Evolutionary conservation across 2,888 invertebrate genomes (phyloP).

Genomic region (Neria commutata): DNA sequence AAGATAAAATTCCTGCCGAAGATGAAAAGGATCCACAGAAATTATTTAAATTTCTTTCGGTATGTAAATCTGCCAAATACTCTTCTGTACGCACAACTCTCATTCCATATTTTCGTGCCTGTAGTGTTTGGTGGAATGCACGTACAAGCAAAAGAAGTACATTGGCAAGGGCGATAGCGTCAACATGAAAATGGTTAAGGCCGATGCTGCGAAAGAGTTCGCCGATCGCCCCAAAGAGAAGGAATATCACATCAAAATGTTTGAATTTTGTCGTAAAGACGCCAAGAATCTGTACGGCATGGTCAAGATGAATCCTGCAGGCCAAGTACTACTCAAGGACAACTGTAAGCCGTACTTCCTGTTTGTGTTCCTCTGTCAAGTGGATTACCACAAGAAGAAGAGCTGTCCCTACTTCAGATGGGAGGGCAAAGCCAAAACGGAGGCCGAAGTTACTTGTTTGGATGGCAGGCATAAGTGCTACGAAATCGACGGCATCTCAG

Average conservation of each 20-base stretch:
- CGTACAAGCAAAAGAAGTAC: conserved; percentile 45
- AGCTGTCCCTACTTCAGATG: conserved; percentile 46
- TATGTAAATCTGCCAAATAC: conserved; percentile 17
- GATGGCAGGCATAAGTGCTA: conserved; percentile 37
- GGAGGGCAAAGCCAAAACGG: conserved; percentile 25
- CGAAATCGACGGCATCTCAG: conserved; percentile 36
- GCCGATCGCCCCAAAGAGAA: conserved; percentile 39
- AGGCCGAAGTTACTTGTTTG: conserved; percentile 24
- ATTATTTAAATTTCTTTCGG: conserved; percentile 40
- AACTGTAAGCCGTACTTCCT: conserved; percentile 41
- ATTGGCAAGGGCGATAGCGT: conserved; percentile 43
- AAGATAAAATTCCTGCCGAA: conserved; percentile 36
- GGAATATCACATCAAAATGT: conserved; percentile 38
- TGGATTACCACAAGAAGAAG: conserved; percentile 39
- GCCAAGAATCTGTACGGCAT: too few species aligned
- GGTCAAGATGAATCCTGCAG: conserved; percentile 34
- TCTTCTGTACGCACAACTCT: neutral
- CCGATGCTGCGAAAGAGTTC: conserved; percentile 40
- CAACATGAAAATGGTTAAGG: conserved; percentile 47
- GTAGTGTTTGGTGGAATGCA: conserved; percentile 49
- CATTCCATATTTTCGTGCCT: too few species aligned
- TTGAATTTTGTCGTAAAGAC: conserved; percentile 39
- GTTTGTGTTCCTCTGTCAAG: conserved; percentile 39
- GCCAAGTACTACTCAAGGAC: conserved; percentile 29
- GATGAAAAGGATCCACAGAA: conserved; percentile 27